A percentile compares a stretch with the other conserved stretches of the same genome.
These are phyloP conservation scores for Oryzias javanicus DNA, from an alignment of 2,113 vertebrate genomes.

Conservation along the genomic window DNA sequence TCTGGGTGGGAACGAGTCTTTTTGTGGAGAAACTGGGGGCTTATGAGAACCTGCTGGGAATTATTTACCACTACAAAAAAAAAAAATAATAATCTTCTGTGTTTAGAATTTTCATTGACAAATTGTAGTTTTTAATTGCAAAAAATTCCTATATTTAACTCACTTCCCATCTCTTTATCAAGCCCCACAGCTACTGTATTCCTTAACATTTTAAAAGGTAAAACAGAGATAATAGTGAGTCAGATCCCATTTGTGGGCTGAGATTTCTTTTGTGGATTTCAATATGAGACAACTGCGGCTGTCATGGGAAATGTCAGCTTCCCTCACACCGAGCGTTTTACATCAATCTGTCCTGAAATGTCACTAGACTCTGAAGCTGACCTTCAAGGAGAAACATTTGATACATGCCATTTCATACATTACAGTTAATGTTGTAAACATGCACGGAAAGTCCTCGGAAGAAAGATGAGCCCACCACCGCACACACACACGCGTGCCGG, in stretches of 20 bases:
- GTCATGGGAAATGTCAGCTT: conserved; percentile 55
- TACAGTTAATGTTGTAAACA: conserved; percentile 20
- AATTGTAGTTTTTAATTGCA: too few relatives aligned
- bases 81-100: conserved; percentile 1
- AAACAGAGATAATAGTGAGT: conserved; percentile 8
- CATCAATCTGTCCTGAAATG: conserved; percentile 50
- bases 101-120: neutral
- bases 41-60: conserved; percentile 42
- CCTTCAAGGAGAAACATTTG: conserved; percentile 64
- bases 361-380: conserved; percentile 64
- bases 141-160: too few relatives aligned
- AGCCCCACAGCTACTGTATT: neutral
- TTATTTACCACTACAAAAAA: conserved; percentile 34
- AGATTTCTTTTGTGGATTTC: conserved; percentile 33
- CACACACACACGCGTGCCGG: conserved; percentile 7
- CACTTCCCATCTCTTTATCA: neutral
- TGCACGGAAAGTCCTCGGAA: neutral
- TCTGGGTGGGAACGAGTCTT: conserved; percentile 62
- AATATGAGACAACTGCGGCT: conserved; percentile 29
- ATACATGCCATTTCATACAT: conserved; percentile 41
- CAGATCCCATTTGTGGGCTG: neutral
- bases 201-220: conserved; percentile 8
- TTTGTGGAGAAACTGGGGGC: conserved; percentile 47
- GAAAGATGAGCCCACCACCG: neutral
- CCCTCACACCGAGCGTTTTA: conserved; percentile 33